Evolutionary conservation across 1,140 invertebrate species (phyloP).

Genomic region (Hycleus cichorii): DNA sequence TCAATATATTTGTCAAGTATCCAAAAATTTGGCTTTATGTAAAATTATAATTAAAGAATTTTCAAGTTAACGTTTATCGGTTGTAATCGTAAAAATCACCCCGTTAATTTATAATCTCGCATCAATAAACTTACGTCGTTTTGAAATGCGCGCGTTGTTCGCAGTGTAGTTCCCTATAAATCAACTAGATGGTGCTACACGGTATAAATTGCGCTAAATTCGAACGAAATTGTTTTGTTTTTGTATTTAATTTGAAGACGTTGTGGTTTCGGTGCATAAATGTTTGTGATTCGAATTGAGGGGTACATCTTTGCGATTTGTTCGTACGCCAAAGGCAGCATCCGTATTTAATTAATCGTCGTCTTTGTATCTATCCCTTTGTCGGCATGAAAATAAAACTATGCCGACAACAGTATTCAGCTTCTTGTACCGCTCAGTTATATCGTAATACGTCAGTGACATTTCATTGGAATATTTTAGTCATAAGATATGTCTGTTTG

Average conservation of each 20-base stretch:
- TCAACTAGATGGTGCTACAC: no score
- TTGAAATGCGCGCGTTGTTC: constrained; percentile 1
- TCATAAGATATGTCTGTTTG: constrained; percentile 27
- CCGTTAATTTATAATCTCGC: no score
- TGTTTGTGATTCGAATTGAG: neutral
- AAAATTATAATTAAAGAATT: constrained; percentile 5
- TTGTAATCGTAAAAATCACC: neutral
- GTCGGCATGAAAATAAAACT: constrained; percentile 36
- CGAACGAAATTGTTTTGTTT: neutral
- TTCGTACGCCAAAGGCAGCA: constrained; percentile 1
- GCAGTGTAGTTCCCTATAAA: neutral
- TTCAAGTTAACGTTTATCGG: neutral
- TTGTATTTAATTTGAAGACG: no score
- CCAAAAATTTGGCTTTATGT: neutral
- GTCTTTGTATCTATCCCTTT: constrained; percentile 27
- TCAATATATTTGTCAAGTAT: neutral
- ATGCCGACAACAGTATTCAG: constrained; percentile 38
- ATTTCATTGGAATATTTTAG: constrained; percentile 33
- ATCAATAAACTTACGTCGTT: neutral
- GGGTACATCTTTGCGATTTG: neutral
- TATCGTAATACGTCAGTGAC: constrained; percentile 39
- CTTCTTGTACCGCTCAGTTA: constrained; percentile 26
- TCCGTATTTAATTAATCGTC: constrained; percentile 31
- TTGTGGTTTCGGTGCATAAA: no score
- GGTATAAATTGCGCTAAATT: neutral